Conservation (phyloP, 2,888 invertebrate species). For the Trachelus iudaicus region DNA sequence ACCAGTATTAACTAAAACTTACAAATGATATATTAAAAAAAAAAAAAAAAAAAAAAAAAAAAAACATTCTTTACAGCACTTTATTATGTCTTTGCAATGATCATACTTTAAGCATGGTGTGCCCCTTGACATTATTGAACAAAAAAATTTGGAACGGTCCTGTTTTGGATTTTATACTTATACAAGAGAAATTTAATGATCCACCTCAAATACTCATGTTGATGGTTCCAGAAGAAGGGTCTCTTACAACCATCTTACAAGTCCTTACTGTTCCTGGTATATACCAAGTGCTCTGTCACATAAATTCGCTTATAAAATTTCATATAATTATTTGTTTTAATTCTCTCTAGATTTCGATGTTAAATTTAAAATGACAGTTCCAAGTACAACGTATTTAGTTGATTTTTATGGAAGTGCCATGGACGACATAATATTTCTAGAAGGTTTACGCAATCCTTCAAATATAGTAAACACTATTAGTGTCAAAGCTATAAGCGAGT, state of each 20-base stretch:
- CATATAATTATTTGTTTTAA: not conserved
- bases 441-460: constrained; percentile 41
- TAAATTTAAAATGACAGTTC: constrained; percentile 52
- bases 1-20: not conserved
- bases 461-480: constrained; percentile 49
- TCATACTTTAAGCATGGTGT: constrained; percentile 43
- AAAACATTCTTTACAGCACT: constrained; percentile 27
- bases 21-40: not conserved
- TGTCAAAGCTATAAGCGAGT: constrained; percentile 62
- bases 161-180: constrained; percentile 46
- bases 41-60: constrained; percentile 5
- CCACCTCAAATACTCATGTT: constrained; percentile 46
- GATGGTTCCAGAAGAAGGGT: constrained; percentile 23
- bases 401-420: constrained; percentile 40
- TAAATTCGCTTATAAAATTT: not conserved
- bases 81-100: constrained; percentile 49
- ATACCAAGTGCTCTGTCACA: not conserved
- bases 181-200: constrained; percentile 39
- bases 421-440: constrained; percentile 57
- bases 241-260: constrained; percentile 29
- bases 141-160: constrained; percentile 39
- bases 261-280: constrained; percentile 53
- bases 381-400: constrained; percentile 49
- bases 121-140: constrained; percentile 45
- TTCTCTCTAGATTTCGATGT: constrained; percentile 33